A percentile compares a stretch with the other conserved stretches of the same genome.
These are phyloP conservation scores for Loxodonta africana DNA, from an alignment of 2,113 vertebrate genomes.

Conservation along the genomic window DNA sequence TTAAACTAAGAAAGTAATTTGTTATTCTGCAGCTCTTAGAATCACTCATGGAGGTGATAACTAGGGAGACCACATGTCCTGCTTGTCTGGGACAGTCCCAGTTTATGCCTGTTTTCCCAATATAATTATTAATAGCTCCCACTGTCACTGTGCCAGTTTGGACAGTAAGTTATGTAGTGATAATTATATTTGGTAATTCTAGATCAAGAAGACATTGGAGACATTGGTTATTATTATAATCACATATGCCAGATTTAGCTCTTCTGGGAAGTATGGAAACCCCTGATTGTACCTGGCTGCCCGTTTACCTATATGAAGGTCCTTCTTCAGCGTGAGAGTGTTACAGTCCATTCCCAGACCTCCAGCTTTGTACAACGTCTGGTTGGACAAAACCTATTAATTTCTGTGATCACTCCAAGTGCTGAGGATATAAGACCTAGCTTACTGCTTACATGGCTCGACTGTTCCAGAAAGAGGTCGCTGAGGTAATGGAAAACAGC, in stretches of 20 bases:
- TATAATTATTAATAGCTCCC: fast-evolving
- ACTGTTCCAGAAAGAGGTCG: background rate
- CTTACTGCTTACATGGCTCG: fast-evolving
- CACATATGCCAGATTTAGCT: background rate
- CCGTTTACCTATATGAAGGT: background rate
- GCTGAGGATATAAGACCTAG: background rate
- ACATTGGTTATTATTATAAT: background rate
- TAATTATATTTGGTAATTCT: too few species aligned
- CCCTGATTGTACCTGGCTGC: fast-evolving
- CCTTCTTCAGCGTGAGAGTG: background rate
- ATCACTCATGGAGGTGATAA: fast-evolving
- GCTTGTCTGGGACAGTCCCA: background rate
- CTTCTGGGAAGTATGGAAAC: background rate
- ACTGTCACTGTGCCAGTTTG: background rate
- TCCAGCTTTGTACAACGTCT: background rate
- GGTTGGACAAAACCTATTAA: background rate
- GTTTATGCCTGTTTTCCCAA: background rate
- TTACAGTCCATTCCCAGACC: too few species aligned
- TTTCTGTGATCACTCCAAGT: too few species aligned
- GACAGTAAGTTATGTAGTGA: too few species aligned
- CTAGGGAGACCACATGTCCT: fast-evolving
- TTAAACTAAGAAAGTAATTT: background rate
- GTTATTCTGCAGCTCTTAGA: background rate
- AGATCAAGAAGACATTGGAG: background rate
- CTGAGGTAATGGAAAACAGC: background rate